Evolutionary conservation across 2,888 invertebrate species (phyloP), one percentile per base, ranked within the genome.

Genomic region (Tineola bisselliella): DNA sequence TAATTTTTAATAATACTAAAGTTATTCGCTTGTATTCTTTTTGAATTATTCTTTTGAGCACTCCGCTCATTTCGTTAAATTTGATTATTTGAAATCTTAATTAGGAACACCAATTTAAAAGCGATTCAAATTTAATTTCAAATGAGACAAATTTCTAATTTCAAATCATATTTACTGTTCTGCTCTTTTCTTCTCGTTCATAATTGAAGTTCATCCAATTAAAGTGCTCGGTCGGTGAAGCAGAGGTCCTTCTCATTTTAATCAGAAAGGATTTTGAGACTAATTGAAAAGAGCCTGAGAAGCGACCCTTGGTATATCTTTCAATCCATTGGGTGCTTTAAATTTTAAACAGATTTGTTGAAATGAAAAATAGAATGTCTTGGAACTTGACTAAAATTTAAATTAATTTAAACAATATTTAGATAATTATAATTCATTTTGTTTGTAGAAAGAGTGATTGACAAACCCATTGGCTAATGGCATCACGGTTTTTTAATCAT

Each of bases 261-360:
- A 58, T 58, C 58, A 58, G 58, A 33, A 58, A 58, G 58, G 58
- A 58, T 58, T 58, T 58, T 58, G 58, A 33, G 17, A n/a, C 33
- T 58, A 58, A 58, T 58, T 58, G 58, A 58, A 58, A 58, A 58
- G 33, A n/a, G 25, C 19, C 25, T 25, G 54, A 48, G 54, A 13
- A 54, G n/a, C 54, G 54, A 54, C 54, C 54, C 54, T n/a, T 18
- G 54, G 19, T 54, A 18, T 38, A 48, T 48, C 48, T 48, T 17
- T 48, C 48, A 17, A 48, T 13, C 48, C 13, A 48, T 48, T 15
- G 48, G 17, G 17, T 15, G 48, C 15, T n/a, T 44, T 44, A 44
- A 10, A 44, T 44, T 48, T 48, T 17, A 48, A 13, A 48, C 48
- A 48, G 48, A 17, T 48, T 38, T 38, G 11, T n/a, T 38, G 10